Conservation (phyloP, 1,140 invertebrate genomes). For the Ridgeia piscesae region DNA sequence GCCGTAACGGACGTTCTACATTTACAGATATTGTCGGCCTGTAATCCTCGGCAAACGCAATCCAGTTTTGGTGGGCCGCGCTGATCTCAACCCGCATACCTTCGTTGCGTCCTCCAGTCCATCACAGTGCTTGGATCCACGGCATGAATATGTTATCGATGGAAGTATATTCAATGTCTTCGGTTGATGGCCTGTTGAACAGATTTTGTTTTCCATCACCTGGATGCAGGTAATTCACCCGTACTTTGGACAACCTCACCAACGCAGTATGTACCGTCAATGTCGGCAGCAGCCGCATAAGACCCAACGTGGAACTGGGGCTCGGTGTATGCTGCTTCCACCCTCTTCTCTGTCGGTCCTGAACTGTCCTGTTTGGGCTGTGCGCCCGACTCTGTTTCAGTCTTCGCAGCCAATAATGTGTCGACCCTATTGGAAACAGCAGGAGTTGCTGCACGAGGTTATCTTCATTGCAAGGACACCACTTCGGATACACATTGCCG, state of each 20-base stretch:
- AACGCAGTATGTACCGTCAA: neutral
- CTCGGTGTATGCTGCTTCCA: neutral
- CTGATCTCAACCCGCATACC: too few relatives aligned
- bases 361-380: neutral
- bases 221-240: neutral
- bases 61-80: too few relatives aligned
- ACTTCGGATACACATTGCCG: neutral
- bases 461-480: neutral
- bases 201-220: neutral
- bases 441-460: neutral
- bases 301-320: neutral
- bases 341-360: neutral
- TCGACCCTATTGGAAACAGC: neutral
- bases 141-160: too few relatives aligned
- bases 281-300: neutral
- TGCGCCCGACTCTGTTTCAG: neutral
- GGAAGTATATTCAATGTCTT: too few relatives aligned
- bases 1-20: too few relatives aligned
- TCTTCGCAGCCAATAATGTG: neutral
- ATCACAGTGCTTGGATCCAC: too few relatives aligned
- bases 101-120: too few relatives aligned
- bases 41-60: too few relatives aligned
- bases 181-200: neutral
- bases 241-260: neutral
- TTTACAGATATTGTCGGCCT: too few relatives aligned